Evolutionary conservation across 1,140 invertebrate species (phyloP), one percentile per base, ranked within the genome.

Genomic region (Bombyx mori): DNA sequence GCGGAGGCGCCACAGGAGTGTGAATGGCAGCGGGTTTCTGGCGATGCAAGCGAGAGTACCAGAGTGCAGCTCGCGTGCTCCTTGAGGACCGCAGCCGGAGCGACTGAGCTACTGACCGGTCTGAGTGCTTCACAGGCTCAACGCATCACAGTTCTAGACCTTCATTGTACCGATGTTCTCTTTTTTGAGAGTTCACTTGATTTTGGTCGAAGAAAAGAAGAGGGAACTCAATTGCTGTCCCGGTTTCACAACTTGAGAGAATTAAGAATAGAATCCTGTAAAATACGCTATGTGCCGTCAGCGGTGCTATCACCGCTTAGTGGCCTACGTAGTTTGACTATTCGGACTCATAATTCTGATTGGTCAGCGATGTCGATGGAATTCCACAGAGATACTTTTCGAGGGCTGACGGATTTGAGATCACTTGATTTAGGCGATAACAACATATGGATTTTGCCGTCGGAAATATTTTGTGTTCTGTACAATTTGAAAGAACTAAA

Each of bases 301-400:
- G 91, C 91, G 22, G 92, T 92, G 18, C 89, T 96, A 60, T 84
- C 90, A 35, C 89, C 91, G n/a, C 86, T 95, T 2, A 88, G 88
- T 58, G 91, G 92, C 65, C 82, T 97, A 5, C 89, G 91, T 35
- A 90, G 88, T 54, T 80, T 97, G n/a, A 90, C 90, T 1, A 83
- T 97, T 60, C 89, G 92, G 12, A 95, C 94, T 48, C 92, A 92
- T 77, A 95, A 95, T 75, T 92, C 91, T 18, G 93, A 95, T 73
- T 95, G 94, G 94, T 94, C 93, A 1, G 91, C 93, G 44, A 93
- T 94, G 90, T 91, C 92, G 6, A 90, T 95, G 82, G 93, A 94
- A 63, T 89, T 96, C 43, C 91, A 93, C 69, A 84, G 91, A 4
- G 93, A 94, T 66, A 92, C 93, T 48, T 91, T 96, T 48, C 84